Evolutionary conservation across 2,797 vertebrate genomes (phyloP).

Genomic region (Odontamblyopus rebecca): DNA sequence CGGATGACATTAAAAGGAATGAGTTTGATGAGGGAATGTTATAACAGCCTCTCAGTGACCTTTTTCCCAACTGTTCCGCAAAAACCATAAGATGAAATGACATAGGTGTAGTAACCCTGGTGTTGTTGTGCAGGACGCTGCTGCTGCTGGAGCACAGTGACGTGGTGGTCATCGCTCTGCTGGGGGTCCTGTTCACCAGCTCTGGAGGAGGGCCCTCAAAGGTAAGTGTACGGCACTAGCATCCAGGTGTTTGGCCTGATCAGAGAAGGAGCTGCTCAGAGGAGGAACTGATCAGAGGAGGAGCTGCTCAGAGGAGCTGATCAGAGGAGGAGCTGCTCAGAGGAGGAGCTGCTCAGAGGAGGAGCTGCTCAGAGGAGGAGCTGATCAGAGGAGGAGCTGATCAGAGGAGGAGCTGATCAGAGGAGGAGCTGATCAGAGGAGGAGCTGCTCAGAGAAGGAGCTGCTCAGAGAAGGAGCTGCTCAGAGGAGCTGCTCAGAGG

Average conservation of each 20-base stretch:
- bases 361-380: too few relatives aligned
- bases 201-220: constrained; percentile 94
- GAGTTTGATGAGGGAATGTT: too few relatives aligned
- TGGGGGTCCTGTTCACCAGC: constrained; percentile 90
- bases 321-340: too few relatives aligned
- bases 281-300: background rate
- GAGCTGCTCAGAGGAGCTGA: background rate
- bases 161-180: constrained; percentile 88
- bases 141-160: constrained; percentile 96
- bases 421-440: background rate
- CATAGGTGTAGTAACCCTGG: background rate
- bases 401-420: background rate
- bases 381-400: too few relatives aligned
- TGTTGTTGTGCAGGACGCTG: constrained; percentile 80
- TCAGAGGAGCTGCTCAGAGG: too few relatives aligned
- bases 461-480: background rate
- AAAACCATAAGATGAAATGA: background rate
- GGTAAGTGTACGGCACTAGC: constrained; percentile 67
- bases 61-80: too few relatives aligned
- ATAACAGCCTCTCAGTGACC: too few relatives aligned
- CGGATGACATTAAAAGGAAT: too few relatives aligned
- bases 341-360: too few relatives aligned
- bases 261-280: background rate
- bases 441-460: background rate
- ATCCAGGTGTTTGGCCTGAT: background rate